Base-by-base conservation (phyloP, 2,888 invertebrate species). In the Agrochola litura region DNA sequence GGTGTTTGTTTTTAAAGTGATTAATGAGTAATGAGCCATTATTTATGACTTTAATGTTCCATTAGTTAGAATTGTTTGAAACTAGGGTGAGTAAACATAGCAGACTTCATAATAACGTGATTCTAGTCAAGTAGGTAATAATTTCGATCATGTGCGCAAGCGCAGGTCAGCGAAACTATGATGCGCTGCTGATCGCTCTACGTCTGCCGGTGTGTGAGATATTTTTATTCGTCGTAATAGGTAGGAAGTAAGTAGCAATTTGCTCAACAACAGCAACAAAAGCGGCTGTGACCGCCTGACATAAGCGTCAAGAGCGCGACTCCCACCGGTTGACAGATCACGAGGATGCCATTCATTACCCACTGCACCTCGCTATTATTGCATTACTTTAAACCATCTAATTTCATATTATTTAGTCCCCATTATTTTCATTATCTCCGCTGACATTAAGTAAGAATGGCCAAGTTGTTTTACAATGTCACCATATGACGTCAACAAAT, bases 391-490 rank as follows among this genome's bases (percentile, higher is more conserved):
- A 93, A 93, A 94, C 94, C 95, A 91, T 92, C 95, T 96, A 95
- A 96, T 96, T 95, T 95, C 91, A 92, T 95, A 95, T 96, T 96
- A 96, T 96, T 96, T 95, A 89, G 91, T 94, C 88, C 91, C 95
- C 88, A 96, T 96, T 96, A 96, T 96, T 95, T 94, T 94, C 95
- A 96, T 96, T 96, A 96, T 94, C 92, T 95, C 91, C 89, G 93
- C 93, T 95, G 93, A 94, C 95, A 93, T 92, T 90, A 92, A 90
- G 91, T 93, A 93, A 93, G 93, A 94, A 93, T 93, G 94, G 93
- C 92, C 90, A 92, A 93, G 92, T 91, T 90, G 91, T 94, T 95
- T 94, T 93, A 96, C 94, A 95, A 94, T 96, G 96, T 95, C 96
- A 95, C 93, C 86, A 89, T 84, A 86, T 95, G 94, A 94, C 92